phyloP scores from a whole-genome alignment of 1,140 invertebrate genomes.

The Popillia japonica region DNA sequence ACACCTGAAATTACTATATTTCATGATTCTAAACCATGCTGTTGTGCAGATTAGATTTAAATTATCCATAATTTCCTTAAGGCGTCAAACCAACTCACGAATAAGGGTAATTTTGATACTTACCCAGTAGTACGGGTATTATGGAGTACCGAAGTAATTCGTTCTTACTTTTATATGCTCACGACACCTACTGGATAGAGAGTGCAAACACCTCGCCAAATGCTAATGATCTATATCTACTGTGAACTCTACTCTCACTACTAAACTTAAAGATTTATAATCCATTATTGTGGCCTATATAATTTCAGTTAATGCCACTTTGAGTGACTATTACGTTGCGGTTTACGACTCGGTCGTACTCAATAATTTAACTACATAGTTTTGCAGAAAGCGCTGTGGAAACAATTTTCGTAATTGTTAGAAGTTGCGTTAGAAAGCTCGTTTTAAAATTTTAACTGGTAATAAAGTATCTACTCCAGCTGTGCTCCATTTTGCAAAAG shows the following conservation, averaged over 20 bases:
- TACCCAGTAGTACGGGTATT: background rate
- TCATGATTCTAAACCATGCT: conserved; percentile 1
- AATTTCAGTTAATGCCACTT: conserved; percentile 35
- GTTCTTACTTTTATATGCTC: background rate
- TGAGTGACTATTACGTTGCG: conserved; percentile 33
- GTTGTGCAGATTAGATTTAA: background rate
- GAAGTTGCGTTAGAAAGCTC: conserved; percentile 20
- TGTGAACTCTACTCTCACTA: conserved; percentile 14
- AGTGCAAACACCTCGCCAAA: conserved; percentile 9
- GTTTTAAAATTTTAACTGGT: conserved; percentile 26
- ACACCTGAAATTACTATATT: background rate
- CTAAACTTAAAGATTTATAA: conserved; percentile 34
- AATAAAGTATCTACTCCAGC: conserved; percentile 25
- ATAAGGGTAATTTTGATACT: background rate
- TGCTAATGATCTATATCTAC: background rate
- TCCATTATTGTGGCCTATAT: conserved; percentile 29
- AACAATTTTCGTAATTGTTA: conserved; percentile 9
- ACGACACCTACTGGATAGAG: background rate
- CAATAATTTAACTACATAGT: conserved; percentile 38
- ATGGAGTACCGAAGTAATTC: background rate
- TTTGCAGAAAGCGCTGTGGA: conserved; percentile 25
- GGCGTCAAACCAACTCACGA: conserved; percentile 11
- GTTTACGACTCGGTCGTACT: conserved; percentile 29
- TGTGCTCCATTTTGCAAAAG: conserved; percentile 6
- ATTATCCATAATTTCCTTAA: conserved; percentile 21